Base-by-base conservation (phyloP, 2,113 vertebrate genomes). In the Sapayoa aenigma region DNA sequence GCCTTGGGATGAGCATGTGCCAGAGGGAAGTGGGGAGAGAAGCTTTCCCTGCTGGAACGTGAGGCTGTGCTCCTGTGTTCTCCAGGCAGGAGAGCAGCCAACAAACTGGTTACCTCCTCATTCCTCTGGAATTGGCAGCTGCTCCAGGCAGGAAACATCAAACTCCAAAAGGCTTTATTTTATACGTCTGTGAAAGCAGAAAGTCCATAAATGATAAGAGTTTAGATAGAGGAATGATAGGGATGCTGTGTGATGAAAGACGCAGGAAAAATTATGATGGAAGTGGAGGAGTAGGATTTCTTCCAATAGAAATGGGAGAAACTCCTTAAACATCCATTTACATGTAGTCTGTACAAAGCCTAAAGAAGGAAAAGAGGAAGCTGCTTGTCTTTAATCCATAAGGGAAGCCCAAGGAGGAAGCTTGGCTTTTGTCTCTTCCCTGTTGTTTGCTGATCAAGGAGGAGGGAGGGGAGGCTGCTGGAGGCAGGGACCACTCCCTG, bases 231-330 rank as follows among this genome's bases (percentile, higher is more conserved):
- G 20, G 60, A 74, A 71, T 25, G 73, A 80, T 21, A 58, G 6
- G n/a, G 39, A 22, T 22, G 14, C 16, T 60, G 16, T 41, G 37
- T 23, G 20, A 56, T 41, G 9, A 37, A 73, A 81, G 33, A 52
- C 0, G 0, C 5, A 33, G 74, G 63, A 50, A 63, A 50, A 80
- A n/a, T 4, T 19, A 25, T 0, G 3, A n/a, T 22, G 41, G 35
- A 65, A 84, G 35, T 5, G 23, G 58, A 79, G 23, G 28, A 81
- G 35, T 18, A 60, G 56, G 42, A 75, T 49, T 96, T 96, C 35
- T 50, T 72, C 42, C 42, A 62, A 18, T 11, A 67, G 65, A 66
- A 91, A 30, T 3, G 33, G 25, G 16, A 82, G 33, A 52, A 59
- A 5, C 46, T 59, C 56, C 33, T 50, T 31, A n/a, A 53, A n/a